phyloP scores from a whole-genome alignment of 2,113 vertebrate genomes.

The Tachysurus fulvidraco region DNA sequence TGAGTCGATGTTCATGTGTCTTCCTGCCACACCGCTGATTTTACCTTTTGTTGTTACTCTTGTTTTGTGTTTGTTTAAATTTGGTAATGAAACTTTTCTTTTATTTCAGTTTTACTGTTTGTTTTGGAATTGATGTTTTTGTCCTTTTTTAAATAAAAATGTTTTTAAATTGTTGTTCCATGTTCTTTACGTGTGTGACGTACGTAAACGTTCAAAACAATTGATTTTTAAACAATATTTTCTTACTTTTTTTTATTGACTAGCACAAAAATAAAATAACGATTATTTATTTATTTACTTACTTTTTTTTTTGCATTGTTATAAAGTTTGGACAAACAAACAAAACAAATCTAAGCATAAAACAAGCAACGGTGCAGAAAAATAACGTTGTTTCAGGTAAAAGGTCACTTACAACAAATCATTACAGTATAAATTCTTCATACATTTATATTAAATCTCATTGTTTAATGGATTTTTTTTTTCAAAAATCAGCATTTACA shows the following conservation, averaged over 20 bases:
- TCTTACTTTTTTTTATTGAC: neutral
- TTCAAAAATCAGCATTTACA: too few species aligned
- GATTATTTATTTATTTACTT: neutral
- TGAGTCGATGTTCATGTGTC: conserved; percentile 67
- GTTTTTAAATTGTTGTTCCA: conserved; percentile 56
- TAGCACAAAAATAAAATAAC: neutral
- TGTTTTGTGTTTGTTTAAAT: conserved; percentile 63
- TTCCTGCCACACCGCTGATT: conserved; percentile 76
- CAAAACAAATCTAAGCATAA: neutral
- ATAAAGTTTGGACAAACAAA: neutral
- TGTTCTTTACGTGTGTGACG: neutral
- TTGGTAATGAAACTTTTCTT: conserved; percentile 63
- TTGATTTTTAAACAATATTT: neutral
- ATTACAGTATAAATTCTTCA: neutral
- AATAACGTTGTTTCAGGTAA: neutral
- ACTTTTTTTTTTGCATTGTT: neutral
- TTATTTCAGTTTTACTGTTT: conserved; percentile 69
- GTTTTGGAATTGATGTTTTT: conserved; percentile 70
- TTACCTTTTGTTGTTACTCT: conserved; percentile 62
- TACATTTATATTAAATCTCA: neutral
- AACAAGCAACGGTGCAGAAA: neutral
- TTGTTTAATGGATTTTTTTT: neutral
- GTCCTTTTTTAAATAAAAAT: conserved; percentile 69
- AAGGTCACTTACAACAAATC: neutral
- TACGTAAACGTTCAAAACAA: neutral